Base-by-base conservation (phyloP, 2,113 vertebrate species). In the Mesocricetus auratus region DNA sequence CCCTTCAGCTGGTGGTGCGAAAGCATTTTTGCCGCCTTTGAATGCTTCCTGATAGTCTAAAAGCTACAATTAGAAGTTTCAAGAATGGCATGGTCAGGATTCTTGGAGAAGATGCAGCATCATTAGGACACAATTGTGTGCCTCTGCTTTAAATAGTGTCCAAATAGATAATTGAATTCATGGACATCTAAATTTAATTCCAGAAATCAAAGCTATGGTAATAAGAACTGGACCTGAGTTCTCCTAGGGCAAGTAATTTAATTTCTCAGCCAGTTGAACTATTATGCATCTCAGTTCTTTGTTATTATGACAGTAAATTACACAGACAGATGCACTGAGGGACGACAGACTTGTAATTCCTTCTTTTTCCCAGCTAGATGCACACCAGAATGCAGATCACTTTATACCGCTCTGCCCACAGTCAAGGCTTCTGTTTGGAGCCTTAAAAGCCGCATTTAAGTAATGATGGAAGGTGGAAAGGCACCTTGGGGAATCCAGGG, bases 161-260 rank as follows among this genome's bases (percentile, higher is more conserved):
- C 85, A 71, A 86, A 81, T 36, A 95, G 66, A 62, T 97, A 64
- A 97, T 92, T 94, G 86, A 93, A 97, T 95, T 97, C 75, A 29
- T 86, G 66, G 62, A 47, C 86, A 26, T 92, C 94, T 94, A 85
- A 97, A 97, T 97, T 96, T 95, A 92, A 97, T 97, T 97, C 89
- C 73, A 89, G 96, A 96, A 96, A 95, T 96, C 91, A 95, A 95
- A 94, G 93, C 87, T 90, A 74, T 94, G 86, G 69, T 91, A 91
- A 79, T 94, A 94, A 92, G 96, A 85, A 86, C 69, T 68, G 50
- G 96, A 92, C 92, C 50, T 5, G 19, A 85, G 58, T 93, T 97
- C 94, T 97, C 90, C 50, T 71, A 86, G 92, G 92, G 81, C 68
- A 87, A 90, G 73, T 95, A 97, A 98, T 98, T 95, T 89, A 95